Evolutionary conservation across 2,113 vertebrate species (phyloP), one percentile per base, ranked within the genome.

Genomic region (Ctenomys sociabilis): DNA sequence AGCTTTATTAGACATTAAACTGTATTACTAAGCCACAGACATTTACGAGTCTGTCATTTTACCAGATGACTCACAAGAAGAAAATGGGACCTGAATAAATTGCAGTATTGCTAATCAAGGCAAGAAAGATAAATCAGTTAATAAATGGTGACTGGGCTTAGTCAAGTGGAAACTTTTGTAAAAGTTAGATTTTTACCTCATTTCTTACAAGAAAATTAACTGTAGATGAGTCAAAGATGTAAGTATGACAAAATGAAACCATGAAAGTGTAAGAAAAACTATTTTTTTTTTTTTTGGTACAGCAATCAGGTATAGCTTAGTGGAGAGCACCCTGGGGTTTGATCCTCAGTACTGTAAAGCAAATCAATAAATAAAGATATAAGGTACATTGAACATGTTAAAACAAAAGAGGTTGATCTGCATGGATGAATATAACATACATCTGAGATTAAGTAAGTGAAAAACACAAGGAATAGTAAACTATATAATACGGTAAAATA

Each of bases 161-260:
- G 19, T 45, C 45, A 16, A 14, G 19, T 68, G 24, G 45, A 7
- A 30, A 54, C 61, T 10, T 54, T 35, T 61, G 75, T 57, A 52
- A 64, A 73, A 75, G 7, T 90, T 85, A 94, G 3, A 40, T 68
- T 45, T 6, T 37, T 78, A 32, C 26, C 28, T 77, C 30, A 1
- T 94, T 94, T 66, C 52, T 82, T 59, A 57, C 7, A 45, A 45
- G 8, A 66, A 63, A 66, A 90, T 57, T 78, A 87, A 93, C 68
- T 45, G 59, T 32, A 83, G 45, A 54, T 45, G 11, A 85, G 35
- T 78, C 12, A 68, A 94, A 78, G 49, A 78, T 78, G 11, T 24
- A 85, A 85, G 37, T 49, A 59, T 17, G 68, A 49, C 16, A 68
- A 40, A 40, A 78, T 32, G 61, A 94, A 94, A 57, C 37, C 37